A percentile compares a stretch with the other conserved stretches of the same genome.
Conservation (phyloP, 1,140 invertebrate species). For the Zelostemma sp. region DNA sequence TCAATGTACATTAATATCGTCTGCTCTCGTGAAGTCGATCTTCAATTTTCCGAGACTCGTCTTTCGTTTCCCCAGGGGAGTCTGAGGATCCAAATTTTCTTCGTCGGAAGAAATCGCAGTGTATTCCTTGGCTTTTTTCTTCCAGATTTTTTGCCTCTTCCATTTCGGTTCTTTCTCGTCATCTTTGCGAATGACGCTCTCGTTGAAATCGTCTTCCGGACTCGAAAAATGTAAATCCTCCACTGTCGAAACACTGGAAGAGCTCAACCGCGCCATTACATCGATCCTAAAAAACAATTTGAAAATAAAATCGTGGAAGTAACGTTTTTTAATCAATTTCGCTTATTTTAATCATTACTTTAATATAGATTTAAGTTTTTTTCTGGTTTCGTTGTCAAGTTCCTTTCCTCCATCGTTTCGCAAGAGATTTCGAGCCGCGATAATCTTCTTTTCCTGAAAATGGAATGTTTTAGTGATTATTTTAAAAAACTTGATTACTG, state of each 20-base stretch:
- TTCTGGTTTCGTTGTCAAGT: conserved; percentile 82
- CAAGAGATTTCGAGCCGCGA: conserved; percentile 79
- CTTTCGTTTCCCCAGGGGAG: conserved; percentile 49
- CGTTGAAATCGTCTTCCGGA: conserved; percentile 88
- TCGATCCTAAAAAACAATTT: conserved; percentile 68
- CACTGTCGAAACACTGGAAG: conserved; percentile 78
- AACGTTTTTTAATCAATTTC: too few species aligned
- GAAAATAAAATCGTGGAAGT: too few species aligned
- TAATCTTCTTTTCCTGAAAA: conserved; percentile 79
- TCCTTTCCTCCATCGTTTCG: conserved; percentile 77
- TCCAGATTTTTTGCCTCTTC: too few species aligned
- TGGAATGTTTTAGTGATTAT: background rate
- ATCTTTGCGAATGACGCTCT: conserved; percentile 69
- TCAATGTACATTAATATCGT: conserved; percentile 44
- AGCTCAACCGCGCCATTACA: conserved; percentile 78
- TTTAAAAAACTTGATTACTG: too few species aligned
- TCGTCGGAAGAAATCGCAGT: conserved; percentile 69
- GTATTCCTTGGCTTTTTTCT: too few species aligned
- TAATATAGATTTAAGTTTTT: conserved; percentile 79
- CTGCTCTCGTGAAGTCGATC: conserved; percentile 36
- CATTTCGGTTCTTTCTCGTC: conserved; percentile 73
- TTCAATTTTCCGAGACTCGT: conserved; percentile 58
- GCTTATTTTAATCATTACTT: conserved; percentile 49
- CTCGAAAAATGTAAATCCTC: conserved; percentile 87
- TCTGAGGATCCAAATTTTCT: conserved; percentile 56